phyloP scores from a whole-genome alignment of 2,888 invertebrate species.

The Eutolmus rufibarbis region DNA sequence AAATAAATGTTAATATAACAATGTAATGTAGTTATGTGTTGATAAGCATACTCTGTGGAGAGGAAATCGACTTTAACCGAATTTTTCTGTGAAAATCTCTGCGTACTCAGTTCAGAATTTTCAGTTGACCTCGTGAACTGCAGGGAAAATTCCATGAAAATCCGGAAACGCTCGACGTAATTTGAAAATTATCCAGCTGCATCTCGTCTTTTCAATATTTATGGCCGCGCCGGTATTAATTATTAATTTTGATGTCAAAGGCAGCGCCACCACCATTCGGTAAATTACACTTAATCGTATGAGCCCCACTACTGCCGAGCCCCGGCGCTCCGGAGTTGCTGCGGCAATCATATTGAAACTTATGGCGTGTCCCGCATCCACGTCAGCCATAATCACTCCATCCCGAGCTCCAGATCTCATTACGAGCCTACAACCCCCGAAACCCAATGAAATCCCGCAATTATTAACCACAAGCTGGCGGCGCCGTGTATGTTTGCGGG shows the following conservation, averaged over 20 bases:
- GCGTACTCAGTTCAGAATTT: neutral
- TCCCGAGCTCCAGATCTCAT: slow-evolving; percentile 32
- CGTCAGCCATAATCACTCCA: slow-evolving; percentile 36
- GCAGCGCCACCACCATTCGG: neutral
- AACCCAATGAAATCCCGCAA: slow-evolving; percentile 37
- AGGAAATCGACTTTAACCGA: neutral
- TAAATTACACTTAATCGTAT: slow-evolving; percentile 16
- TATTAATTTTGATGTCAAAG: slow-evolving; percentile 19
- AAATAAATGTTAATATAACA: no score
- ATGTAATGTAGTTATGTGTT: neutral
- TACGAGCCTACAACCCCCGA: slow-evolving; percentile 10
- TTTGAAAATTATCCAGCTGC: slow-evolving; percentile 1
- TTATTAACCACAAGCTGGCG: slow-evolving; percentile 41
- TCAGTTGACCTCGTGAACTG: neutral
- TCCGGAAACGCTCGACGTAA: neutral
- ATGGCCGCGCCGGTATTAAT: neutral
- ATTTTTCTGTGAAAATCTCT: neutral
- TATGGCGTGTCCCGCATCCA: slow-evolving; percentile 5
- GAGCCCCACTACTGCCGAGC: neutral
- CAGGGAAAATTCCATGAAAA: neutral
- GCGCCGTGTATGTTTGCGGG: slow-evolving; percentile 22
- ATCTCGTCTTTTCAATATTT: slow-evolving; percentile 6
- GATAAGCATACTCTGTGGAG: neutral
- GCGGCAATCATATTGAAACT: slow-evolving; percentile 14
- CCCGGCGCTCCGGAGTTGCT: neutral